Conservation (phyloP, 1,140 invertebrate species). For the Sitodiplosis mosellana region DNA sequence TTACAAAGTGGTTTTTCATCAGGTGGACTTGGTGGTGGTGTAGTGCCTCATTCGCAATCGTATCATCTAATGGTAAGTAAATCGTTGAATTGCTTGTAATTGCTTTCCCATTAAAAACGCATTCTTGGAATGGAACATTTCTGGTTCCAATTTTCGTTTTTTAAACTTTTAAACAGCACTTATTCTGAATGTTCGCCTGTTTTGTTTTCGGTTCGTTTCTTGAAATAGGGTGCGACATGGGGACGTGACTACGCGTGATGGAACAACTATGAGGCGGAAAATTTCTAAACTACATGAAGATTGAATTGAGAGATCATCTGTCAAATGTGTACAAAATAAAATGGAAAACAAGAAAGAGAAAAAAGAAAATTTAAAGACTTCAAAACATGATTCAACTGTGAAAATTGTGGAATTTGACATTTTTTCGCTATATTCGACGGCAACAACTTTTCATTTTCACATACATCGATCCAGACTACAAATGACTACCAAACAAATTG, state of each 20-base stretch:
- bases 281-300: constrained; percentile 24
- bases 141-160: background rate
- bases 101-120: background rate
- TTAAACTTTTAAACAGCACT: background rate
- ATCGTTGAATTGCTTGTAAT: constrained; percentile 19
- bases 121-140: background rate
- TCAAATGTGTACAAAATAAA: background rate
- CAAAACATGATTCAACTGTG: constrained; percentile 1
- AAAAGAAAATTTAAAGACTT: background rate
- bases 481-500: no score
- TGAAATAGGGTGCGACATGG: constrained; percentile 18
- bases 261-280: constrained; percentile 24
- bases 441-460: no score
- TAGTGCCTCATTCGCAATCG: constrained; percentile 24
- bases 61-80: constrained; percentile 25
- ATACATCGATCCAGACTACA: no score
- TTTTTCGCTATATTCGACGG: no score
- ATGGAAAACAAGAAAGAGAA: background rate
- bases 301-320: constrained; percentile 8
- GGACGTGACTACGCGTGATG: constrained; percentile 27
- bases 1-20: constrained; percentile 25
- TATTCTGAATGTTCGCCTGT: background rate
- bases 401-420: background rate
- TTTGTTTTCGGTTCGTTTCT: background rate
- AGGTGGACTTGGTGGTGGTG: constrained; percentile 21